Conservation (phyloP, 2,888 invertebrate species). For the Agrotis clavis region DNA sequence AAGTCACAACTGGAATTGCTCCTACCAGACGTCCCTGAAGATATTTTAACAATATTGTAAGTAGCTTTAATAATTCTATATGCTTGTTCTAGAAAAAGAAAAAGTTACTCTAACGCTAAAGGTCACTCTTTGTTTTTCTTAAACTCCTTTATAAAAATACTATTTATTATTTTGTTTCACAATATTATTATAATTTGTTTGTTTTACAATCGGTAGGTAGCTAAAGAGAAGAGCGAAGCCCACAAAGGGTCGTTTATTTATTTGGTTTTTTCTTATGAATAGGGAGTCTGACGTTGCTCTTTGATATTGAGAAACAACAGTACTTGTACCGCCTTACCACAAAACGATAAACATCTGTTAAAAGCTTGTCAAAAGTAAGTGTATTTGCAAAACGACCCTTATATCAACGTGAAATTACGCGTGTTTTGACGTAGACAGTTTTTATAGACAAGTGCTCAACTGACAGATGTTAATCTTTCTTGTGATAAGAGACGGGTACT, state of each 20-base stretch:
- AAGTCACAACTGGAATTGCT: slow-evolving; percentile 66
- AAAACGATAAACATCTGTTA: too few relatives aligned
- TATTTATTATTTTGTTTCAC: slow-evolving; percentile 6
- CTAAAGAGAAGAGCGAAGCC: slow-evolving; percentile 20
- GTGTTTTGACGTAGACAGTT: too few relatives aligned
- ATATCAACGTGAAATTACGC: too few relatives aligned
- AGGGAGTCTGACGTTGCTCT: not conserved
- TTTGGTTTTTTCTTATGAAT: slow-evolving; percentile 16
- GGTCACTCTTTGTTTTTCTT: not conserved
- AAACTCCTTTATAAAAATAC: not conserved
- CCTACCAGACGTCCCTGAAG: slow-evolving; percentile 71
- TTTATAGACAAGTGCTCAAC: too few relatives aligned
- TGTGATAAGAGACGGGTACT: too few relatives aligned
- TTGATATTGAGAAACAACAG: slow-evolving; percentile 8
- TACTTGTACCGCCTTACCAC: not conserved
- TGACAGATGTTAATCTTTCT: too few relatives aligned
- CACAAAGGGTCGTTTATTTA: slow-evolving; percentile 21
- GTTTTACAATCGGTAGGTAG: slow-evolving; percentile 12
- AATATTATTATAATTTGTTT: slow-evolving; percentile 21
- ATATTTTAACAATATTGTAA: slow-evolving; percentile 76
- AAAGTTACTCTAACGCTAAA: not conserved
- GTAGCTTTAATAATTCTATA: slow-evolving; percentile 30
- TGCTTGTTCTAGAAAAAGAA: not conserved
- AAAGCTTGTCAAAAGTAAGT: too few relatives aligned
- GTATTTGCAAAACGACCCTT: too few relatives aligned